Base-by-base conservation (phyloP, 2,888 invertebrate species). In the Chesias legatella region DNA sequence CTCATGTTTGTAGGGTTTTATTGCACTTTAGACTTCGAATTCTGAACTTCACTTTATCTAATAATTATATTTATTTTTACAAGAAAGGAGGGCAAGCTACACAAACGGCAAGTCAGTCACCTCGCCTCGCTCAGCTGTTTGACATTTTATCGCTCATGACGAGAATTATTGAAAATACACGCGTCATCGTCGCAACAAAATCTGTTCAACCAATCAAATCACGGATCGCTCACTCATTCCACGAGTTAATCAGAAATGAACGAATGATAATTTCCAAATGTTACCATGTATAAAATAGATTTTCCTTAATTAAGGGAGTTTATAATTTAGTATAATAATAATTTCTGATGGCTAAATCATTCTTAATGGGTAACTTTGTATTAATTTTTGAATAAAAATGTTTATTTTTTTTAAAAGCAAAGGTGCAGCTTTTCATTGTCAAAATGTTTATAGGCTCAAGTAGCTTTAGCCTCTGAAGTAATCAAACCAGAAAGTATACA, bases 1-100 rank as follows among this genome's bases (percentile, higher is more conserved):
- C 94, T 94, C 94, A 95, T 95, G 58, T 56, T 78, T 67, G 59
- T 58, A 53, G 52, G 53, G 61, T 55, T 53, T 58, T 67, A 54
- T 62, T 63, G 61, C 53, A 53, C 59, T 61, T 58, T 59, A 63
- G 59, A 53, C 51, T 53, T 57, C 56, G 63, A 56, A 49, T 64
- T 60, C 56, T 56, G 50, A 53, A 57, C 60, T 66, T 73, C 68
- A 72, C 67, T 68, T 71, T 70, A 60, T 66, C 60, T 65, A 63
- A 68, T 68, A 72, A 73, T 64, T 61, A 62, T 67, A 17, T 65
- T 64, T 51, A 72, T 70, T 65, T 66, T 67, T 68, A 67, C 67
- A 67, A 72, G 71, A 67, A 68, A 72, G 70, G 67, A 75, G 75
- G 78, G 76, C 68, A 78, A 81, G 76, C 78, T 66, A 79, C 77